A percentile compares a stretch with the other conserved stretches of the same genome.
These are phyloP conservation scores for Drepanosiphum platanoidis DNA, from an alignment of 2,888 invertebrate species.

Conservation along the genomic window DNA sequence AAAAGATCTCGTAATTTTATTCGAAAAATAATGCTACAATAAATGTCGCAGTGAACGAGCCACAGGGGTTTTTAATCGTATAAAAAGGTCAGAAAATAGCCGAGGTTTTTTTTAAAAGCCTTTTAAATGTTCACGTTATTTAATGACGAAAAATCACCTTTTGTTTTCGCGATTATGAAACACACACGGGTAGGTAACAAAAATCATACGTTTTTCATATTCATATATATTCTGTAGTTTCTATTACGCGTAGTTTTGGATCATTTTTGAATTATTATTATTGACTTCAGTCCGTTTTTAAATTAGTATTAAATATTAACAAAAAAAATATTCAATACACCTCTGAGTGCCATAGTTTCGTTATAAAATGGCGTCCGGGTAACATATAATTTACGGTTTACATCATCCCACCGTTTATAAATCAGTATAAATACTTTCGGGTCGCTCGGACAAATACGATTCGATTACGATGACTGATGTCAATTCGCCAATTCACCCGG, in stretches of 20 bases:
- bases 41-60: conserved; percentile 2
- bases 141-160: neutral
- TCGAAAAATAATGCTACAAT: neutral
- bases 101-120: neutral
- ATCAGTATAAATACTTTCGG: no score
- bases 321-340: no score
- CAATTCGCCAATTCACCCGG: no score
- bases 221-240: no score
- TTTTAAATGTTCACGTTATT: conserved; percentile 17
- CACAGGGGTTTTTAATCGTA: conserved; percentile 12
- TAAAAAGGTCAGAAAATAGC: conserved; percentile 28
- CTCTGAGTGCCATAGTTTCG: no score
- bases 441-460: no score
- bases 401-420: no score
- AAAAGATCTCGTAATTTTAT: conserved; percentile 5
- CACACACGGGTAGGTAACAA: neutral
- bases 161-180: neutral
- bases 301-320: no score
- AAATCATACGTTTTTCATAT: neutral
- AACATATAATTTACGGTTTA: no score
- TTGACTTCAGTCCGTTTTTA: no score
- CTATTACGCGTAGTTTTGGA: neutral
- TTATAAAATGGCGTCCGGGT: no score
- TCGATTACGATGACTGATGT: no score
- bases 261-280: neutral